phyloP scores from a whole-genome alignment of 2,888 invertebrate genomes.

The Sminthurides aquaticus region DNA sequence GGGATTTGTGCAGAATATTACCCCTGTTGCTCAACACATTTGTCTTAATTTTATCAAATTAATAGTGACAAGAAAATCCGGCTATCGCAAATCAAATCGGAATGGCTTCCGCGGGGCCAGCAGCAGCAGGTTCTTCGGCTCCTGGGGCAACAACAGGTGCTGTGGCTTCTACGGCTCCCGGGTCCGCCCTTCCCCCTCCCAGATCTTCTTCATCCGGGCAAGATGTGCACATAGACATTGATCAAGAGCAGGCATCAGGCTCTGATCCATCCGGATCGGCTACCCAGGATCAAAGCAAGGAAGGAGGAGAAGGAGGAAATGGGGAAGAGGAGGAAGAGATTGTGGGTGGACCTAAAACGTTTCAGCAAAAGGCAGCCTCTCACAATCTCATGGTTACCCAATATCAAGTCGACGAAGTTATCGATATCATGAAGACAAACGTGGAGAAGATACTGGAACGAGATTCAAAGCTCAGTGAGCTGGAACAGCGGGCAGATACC shows the following conservation, averaged over 20 bases:
- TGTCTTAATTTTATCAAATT: background rate
- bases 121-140: background rate
- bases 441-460: conserved; percentile 7
- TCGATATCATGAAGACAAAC: conserved; percentile 3
- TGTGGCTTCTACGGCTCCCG: background rate
- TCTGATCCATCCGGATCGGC: background rate
- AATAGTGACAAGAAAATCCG: conserved; percentile 1
- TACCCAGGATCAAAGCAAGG: background rate
- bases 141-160: conserved; percentile 2
- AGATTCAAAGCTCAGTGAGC: background rate
- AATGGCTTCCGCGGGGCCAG: background rate
- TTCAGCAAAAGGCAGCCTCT: conserved; percentile 2
- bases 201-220: too few relatives aligned
- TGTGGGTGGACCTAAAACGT: background rate
- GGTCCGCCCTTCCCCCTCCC: background rate
- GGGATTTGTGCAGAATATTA: background rate
- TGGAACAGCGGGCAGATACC: conserved; percentile 1
- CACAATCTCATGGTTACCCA: conserved; percentile 1
- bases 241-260: background rate
- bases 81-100: background rate
- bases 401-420: conserved; percentile 5
- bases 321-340: background rate
- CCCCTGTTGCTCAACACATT: background rate
- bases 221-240: conserved; percentile 4
- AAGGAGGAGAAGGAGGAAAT: background rate